phyloP scores from a whole-genome alignment of 2,888 invertebrate genomes.

The Acronicta leporina region DNA sequence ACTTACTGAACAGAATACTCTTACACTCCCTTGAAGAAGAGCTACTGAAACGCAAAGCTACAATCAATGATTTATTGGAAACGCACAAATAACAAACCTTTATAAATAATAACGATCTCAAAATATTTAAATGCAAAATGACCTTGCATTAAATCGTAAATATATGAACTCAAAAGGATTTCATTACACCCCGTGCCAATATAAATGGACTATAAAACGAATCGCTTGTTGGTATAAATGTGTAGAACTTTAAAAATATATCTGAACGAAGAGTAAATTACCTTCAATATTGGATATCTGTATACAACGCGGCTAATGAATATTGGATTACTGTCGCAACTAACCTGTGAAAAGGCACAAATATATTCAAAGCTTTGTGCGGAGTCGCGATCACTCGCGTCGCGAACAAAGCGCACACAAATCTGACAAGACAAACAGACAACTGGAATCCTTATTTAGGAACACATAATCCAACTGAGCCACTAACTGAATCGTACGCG shows the following conservation, averaged over 20 bases:
- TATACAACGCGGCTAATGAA: constrained; percentile 32
- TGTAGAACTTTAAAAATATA: constrained; percentile 46
- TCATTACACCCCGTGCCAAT: constrained; percentile 37
- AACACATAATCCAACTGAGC: constrained; percentile 45
- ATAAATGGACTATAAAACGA: constrained; percentile 42
- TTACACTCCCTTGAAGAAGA: constrained; percentile 6
- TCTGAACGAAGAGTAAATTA: constrained; percentile 36
- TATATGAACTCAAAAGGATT: constrained; percentile 43
- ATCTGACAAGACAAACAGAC: constrained; percentile 48
- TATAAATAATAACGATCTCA: constrained; percentile 39
- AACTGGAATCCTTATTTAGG: constrained; percentile 41
- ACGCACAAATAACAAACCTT: constrained; percentile 31
- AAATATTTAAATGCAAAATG: constrained; percentile 46
- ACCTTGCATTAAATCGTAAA: constrained; percentile 45
- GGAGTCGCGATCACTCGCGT: constrained; percentile 18
- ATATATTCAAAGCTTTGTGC: constrained; percentile 36
- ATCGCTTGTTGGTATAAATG: constrained; percentile 48
- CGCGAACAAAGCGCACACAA: constrained; percentile 24
- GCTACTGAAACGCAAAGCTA: constrained; percentile 31
- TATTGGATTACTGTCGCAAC: constrained; percentile 28
- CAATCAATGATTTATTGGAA: constrained; percentile 41
- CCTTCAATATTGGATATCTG: constrained; percentile 38
- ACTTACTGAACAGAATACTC: constrained; percentile 11
- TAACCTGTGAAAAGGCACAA: constrained; percentile 10
- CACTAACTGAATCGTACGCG: constrained; percentile 61